Base-by-base conservation (phyloP, 2,888 invertebrate species). In the Epistrophe eligans region DNA sequence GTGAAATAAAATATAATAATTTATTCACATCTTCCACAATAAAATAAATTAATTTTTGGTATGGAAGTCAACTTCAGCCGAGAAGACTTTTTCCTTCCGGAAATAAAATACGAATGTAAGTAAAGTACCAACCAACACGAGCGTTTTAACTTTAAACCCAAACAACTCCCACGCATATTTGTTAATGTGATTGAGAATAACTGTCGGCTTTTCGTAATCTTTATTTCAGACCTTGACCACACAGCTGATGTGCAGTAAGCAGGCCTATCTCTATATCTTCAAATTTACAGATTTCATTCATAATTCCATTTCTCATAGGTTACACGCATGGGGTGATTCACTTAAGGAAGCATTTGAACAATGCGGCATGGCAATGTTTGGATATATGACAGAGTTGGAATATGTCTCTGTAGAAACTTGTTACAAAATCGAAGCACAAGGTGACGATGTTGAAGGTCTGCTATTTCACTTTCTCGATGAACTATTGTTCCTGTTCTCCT, bases 231-330 rank as follows among this genome's bases (percentile, higher is more conserved):
- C 95, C 94, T 99, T 92, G 99, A 99, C 91, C 99, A 99, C 92
- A 98, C 99, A 40, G 99, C 99, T 19, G 99, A 99, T 94, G 97
- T 99, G n/a, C 99, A 99, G 97, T 98, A 94, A 96, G 97, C 96
- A 91, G 13, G 15, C 13, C 3, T 28, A 28, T 32, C 11, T 50
- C 19, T n/a, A 5, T n/a, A 8, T n/a, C 17, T 24, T 15, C 28
- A 35, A 15, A n/a, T 38, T 9, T 28, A 13, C 4, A 35, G 38
- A 60, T 45, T 80, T 80, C 72, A 84, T 80, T 80, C 62, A 73
- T 45, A 43, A 71, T 24, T 40, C n/a, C 62, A 28, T n/a, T 64
- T 67, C 77, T 58, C 5, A 24, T 92, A 98, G 97, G 92, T 93
- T 99, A 87, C 98, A 99, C 92, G 95, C 97, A 74, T 99, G 99